Conservation (phyloP, 2,888 invertebrate genomes). For the Volucella inflata region DNA sequence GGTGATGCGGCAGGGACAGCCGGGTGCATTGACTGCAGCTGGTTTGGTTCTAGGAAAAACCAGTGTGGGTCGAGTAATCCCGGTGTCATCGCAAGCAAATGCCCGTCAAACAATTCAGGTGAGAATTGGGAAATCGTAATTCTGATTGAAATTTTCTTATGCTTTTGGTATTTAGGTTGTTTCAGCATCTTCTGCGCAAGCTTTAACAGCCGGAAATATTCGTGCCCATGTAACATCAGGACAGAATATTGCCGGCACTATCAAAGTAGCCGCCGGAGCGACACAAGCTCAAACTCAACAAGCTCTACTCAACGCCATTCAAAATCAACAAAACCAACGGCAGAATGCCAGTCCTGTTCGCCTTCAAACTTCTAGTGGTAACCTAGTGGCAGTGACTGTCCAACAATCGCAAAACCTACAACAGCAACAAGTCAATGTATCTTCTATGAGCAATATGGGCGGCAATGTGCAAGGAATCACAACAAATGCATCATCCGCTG, state of each 20-base stretch:
- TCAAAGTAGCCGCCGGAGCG: constrained; percentile 84
- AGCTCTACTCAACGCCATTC: constrained; percentile 85
- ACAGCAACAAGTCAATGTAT: constrained; percentile 74
- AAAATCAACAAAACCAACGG: constrained; percentile 85
- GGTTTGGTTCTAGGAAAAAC: constrained; percentile 86
- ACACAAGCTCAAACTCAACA: constrained; percentile 84
- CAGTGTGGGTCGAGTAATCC: constrained; percentile 87
- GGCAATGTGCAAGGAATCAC: constrained; percentile 60
- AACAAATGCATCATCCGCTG: constrained; percentile 62
- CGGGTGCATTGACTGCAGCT: constrained; percentile 81
- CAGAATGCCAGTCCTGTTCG: constrained; percentile 86
- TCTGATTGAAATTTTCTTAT: constrained; percentile 10
- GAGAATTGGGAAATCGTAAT: constrained; percentile 31
- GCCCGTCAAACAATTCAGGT: constrained; percentile 86
- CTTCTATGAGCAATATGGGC: constrained; percentile 64
- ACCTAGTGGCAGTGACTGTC: constrained; percentile 86
- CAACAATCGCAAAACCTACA: constrained; percentile 83
- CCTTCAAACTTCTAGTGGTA: constrained; percentile 85
- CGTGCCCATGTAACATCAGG: constrained; percentile 84
- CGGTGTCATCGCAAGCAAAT: constrained; percentile 85
- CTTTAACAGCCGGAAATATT: constrained; percentile 84
- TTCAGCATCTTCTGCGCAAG: constrained; percentile 85
- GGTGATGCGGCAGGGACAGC: constrained; percentile 87
- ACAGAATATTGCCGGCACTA: constrained; percentile 84
- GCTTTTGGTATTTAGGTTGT: constrained; percentile 84